A percentile compares a stretch with the other conserved stretches of the same genome.
Evolutionary conservation across 2,888 invertebrate genomes (phyloP).

Genomic region (Cynaeus angustus): DNA sequence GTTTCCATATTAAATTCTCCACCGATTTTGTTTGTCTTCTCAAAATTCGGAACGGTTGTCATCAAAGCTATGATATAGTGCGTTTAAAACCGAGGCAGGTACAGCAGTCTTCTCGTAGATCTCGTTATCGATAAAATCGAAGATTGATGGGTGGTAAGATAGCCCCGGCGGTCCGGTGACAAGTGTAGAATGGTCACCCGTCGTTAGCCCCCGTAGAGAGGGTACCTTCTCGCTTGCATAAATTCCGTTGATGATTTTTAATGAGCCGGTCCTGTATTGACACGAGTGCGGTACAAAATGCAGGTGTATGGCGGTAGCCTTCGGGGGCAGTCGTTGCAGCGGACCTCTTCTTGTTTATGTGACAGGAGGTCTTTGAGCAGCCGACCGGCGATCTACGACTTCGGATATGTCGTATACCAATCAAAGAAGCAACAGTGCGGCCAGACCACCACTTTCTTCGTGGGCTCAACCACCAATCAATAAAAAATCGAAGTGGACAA

Average conservation of each 20-base stretch:
- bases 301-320: conserved; percentile 52
- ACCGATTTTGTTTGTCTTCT: neutral
- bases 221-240: conserved; percentile 32
- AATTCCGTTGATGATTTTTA: conserved; percentile 27
- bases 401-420: conserved; percentile 56
- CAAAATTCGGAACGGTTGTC: conserved; percentile 2
- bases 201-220: conserved; percentile 50
- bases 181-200: conserved; percentile 60
- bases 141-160: conserved; percentile 60
- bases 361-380: conserved; percentile 56
- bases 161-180: conserved; percentile 60
- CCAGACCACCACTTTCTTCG: neutral
- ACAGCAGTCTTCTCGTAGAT: conserved; percentile 52
- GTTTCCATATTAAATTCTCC: neutral
- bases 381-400: conserved; percentile 55
- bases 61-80: conserved; percentile 25
- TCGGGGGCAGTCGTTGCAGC: conserved; percentile 44
- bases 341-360: conserved; percentile 56
- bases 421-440: conserved; percentile 40
- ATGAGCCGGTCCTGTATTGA: conserved; percentile 37
- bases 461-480: neutral
- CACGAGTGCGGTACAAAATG: conserved; percentile 46
- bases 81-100: conserved; percentile 24
- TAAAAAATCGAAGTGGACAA: neutral
- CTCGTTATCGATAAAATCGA: conserved; percentile 57